phyloP scores from a whole-genome alignment of 2,113 vertebrate genomes.

The Lepisosteus oculatus region DNA sequence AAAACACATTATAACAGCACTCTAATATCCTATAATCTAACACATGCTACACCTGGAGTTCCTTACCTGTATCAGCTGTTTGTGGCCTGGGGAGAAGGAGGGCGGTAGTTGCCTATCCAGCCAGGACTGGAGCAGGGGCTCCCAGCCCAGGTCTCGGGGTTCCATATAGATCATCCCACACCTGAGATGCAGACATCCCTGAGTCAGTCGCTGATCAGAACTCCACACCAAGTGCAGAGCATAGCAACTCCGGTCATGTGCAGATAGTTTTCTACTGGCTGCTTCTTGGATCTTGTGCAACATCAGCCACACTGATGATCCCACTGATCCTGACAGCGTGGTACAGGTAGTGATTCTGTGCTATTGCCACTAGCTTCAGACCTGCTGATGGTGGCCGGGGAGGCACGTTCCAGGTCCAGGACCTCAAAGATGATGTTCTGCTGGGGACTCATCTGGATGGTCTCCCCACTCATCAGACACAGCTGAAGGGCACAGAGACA shows the following conservation, averaged over 20 bases:
- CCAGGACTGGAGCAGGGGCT: constrained; percentile 22
- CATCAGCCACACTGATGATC: background rate
- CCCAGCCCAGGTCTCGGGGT: constrained; percentile 24
- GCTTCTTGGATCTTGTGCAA: too few species aligned
- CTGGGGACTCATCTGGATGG: constrained; percentile 66
- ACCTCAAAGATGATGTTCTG: constrained; percentile 52
- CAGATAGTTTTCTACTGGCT: too few species aligned
- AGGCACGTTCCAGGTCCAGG: constrained; percentile 42
- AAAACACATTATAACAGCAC: background rate
- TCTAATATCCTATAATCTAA: background rate
- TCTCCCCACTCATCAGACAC: constrained; percentile 73
- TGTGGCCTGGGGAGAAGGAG: constrained; percentile 16
- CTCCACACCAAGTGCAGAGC: too few species aligned
- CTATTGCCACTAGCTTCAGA: constrained; percentile 13
- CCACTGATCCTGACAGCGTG: background rate
- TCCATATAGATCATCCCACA: constrained; percentile 33
- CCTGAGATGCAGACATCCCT: background rate
- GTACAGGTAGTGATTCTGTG: background rate
- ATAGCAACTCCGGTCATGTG: too few species aligned
- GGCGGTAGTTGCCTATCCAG: constrained; percentile 27
- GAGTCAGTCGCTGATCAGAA: background rate
- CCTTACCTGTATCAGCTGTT: constrained; percentile 29
- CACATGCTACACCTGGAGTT: too few species aligned
- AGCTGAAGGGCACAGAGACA: constrained; percentile 58
- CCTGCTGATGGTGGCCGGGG: constrained; percentile 37